These are phyloP conservation scores for Galeopsomyia nigrocyanea DNA, from an alignment of 2,888 invertebrate genomes.

Conservation along the genomic window DNA sequence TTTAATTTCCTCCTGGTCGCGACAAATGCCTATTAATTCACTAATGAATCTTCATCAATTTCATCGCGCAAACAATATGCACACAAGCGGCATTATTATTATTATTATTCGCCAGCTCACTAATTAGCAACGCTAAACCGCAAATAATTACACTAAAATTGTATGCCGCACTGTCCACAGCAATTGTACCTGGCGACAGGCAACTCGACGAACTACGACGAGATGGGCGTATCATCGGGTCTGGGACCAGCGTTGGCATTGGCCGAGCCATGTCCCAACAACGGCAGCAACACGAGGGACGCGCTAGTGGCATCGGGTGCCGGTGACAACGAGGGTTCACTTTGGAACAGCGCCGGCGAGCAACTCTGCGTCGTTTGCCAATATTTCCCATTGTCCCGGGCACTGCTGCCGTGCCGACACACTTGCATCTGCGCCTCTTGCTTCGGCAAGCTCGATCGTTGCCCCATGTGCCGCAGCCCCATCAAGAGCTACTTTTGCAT, in stretches of 20 bases:
- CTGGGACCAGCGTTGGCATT: conserved; percentile 68
- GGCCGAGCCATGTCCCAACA: conserved; percentile 70
- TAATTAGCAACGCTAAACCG: too few species aligned
- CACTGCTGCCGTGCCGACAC: conserved; percentile 86
- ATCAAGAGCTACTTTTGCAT: conserved; percentile 89
- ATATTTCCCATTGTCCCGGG: conserved; percentile 81
- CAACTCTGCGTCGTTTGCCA: conserved; percentile 88
- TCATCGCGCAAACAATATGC: too few species aligned
- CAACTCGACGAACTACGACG: conserved; percentile 73
- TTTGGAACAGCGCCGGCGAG: conserved; percentile 73
- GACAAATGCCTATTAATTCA: too few species aligned
- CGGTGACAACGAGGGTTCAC: conserved; percentile 68
- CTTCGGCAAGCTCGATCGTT: conserved; percentile 84
- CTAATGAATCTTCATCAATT: too few species aligned
- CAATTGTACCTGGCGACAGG: conserved; percentile 84
- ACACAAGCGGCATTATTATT: too few species aligned
- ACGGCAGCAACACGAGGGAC: conserved; percentile 57
- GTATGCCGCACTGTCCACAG: conserved; percentile 68
- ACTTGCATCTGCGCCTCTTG: conserved; percentile 88
- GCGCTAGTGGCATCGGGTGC: conserved; percentile 65
- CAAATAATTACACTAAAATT: not conserved
- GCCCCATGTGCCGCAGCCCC: conserved; percentile 88
- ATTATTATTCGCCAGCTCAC: too few species aligned
- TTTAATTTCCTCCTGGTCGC: too few species aligned
- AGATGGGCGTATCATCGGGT: conserved; percentile 68